Evolutionary conservation across 2,888 invertebrate species (phyloP).

Genomic region (Zele albiditarsus): DNA sequence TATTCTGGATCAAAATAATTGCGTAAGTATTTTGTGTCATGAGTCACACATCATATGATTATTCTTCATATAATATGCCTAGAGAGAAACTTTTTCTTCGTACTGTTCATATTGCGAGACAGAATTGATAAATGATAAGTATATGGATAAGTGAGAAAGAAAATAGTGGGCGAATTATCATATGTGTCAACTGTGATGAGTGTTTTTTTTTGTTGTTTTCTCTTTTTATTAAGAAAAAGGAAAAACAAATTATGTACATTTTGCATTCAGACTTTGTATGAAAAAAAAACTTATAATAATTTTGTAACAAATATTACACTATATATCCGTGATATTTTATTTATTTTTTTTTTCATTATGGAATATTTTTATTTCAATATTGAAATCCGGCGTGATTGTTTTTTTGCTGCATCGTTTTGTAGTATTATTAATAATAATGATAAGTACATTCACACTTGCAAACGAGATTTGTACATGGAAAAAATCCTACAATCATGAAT

Average conservation of each 20-base stretch:
- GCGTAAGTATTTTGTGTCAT: background rate
- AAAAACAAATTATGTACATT: slow-evolving; percentile 61
- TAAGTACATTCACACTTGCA: slow-evolving; percentile 45
- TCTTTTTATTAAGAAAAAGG: slow-evolving; percentile 63
- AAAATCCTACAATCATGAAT: background rate
- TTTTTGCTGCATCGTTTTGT: background rate
- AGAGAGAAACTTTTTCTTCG: background rate
- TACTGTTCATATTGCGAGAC: background rate
- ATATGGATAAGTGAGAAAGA: background rate
- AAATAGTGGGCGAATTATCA: background rate
- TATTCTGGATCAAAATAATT: slow-evolving; percentile 5
- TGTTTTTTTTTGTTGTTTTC: slow-evolving; percentile 27
- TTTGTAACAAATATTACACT: slow-evolving; percentile 59
- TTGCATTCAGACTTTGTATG: slow-evolving; percentile 34
- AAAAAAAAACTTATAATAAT: slow-evolving; percentile 43
- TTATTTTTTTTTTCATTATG: slow-evolving; percentile 33
- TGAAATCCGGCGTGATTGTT: background rate
- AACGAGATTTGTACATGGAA: background rate
- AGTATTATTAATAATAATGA: background rate
- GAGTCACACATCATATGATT: background rate
- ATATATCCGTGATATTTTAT: slow-evolving; percentile 49
- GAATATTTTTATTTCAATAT: slow-evolving; percentile 37
- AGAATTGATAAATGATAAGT: background rate
- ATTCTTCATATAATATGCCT: background rate
- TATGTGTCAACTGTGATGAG: slow-evolving; percentile 4